Conservation (phyloP, 1,140 invertebrate genomes). For the Caenorhabditis remanei region DNA sequence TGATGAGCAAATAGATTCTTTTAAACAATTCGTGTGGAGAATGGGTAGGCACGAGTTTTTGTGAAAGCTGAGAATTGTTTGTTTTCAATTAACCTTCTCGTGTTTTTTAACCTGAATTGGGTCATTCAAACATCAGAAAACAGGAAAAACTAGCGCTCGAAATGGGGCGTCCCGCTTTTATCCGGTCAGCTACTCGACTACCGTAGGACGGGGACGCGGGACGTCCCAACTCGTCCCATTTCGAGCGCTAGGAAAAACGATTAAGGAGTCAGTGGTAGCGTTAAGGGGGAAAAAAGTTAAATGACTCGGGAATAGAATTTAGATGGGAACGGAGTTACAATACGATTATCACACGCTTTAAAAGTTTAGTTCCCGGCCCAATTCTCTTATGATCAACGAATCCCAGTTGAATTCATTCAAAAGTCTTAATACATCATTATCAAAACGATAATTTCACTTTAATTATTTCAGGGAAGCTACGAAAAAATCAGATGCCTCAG, state of each 20-base stretch:
- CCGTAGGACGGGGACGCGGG: too few relatives aligned
- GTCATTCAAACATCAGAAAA: conserved; percentile 5
- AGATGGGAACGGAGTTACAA: too few relatives aligned
- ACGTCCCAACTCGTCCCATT: too few relatives aligned
- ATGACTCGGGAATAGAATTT: too few relatives aligned
- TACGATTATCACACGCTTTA: too few relatives aligned
- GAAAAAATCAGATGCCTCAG: conserved; percentile 65
- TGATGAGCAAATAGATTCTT: conserved; percentile 22
- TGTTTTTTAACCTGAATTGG: conserved; percentile 28
- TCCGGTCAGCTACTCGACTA: too few relatives aligned
- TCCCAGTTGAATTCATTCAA: neutral
- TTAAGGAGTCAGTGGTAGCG: too few relatives aligned
- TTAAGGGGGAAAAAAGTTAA: too few relatives aligned
- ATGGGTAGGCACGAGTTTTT: neutral
- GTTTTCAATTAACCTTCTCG: conserved; percentile 42
- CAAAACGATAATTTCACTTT: neutral
- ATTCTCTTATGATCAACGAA: too few relatives aligned
- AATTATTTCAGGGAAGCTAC: conserved; percentile 66
- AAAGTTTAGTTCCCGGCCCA: too few relatives aligned
- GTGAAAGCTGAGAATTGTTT: conserved; percentile 35
- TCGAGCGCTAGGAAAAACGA: neutral
- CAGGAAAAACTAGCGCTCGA: too few relatives aligned
- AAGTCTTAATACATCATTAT: neutral
- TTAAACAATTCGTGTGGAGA: neutral
- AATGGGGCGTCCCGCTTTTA: too few relatives aligned